Evolutionary conservation across 2,888 invertebrate species (phyloP).

Genomic region (Oxycera nigricornis): DNA sequence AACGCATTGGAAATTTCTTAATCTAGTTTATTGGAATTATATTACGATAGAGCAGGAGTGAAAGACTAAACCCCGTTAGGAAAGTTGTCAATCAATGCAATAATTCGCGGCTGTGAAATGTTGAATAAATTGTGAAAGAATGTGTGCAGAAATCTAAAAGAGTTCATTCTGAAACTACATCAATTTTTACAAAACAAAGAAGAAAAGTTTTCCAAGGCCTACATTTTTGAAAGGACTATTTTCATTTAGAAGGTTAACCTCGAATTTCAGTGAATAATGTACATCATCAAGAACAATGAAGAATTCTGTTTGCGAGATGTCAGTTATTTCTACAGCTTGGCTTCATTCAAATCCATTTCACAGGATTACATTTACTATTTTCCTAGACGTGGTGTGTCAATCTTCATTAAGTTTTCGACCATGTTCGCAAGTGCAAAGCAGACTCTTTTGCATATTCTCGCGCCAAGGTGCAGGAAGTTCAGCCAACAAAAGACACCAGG

Average conservation of each 20-base stretch:
- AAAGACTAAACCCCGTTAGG: too few relatives aligned
- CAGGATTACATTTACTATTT: constrained; percentile 12
- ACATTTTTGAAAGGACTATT: neutral
- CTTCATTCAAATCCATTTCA: constrained; percentile 11
- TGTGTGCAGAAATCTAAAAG: too few relatives aligned
- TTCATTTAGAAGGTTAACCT: neutral
- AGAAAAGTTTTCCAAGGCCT: too few relatives aligned
- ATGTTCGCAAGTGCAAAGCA: neutral
- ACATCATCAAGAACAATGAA: neutral
- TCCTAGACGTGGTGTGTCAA: neutral
- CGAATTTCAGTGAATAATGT: neutral
- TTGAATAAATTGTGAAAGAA: too few relatives aligned
- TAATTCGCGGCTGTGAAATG: too few relatives aligned
- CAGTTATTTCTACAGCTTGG: neutral
- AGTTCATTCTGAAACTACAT: too few relatives aligned
- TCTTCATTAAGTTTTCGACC: constrained; percentile 23
- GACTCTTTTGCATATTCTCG: constrained; percentile 23
- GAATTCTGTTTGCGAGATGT: neutral
- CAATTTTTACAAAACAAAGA: too few relatives aligned
- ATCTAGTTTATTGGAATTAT: too few relatives aligned
- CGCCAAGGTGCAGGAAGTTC: constrained; percentile 11
- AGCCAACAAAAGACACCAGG: neutral
- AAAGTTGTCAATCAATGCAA: too few relatives aligned
- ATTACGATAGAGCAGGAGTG: too few relatives aligned
- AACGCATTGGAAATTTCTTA: too few relatives aligned